Conservation (phyloP, 2,797 vertebrate genomes). For the Parambassis ranga region DNA sequence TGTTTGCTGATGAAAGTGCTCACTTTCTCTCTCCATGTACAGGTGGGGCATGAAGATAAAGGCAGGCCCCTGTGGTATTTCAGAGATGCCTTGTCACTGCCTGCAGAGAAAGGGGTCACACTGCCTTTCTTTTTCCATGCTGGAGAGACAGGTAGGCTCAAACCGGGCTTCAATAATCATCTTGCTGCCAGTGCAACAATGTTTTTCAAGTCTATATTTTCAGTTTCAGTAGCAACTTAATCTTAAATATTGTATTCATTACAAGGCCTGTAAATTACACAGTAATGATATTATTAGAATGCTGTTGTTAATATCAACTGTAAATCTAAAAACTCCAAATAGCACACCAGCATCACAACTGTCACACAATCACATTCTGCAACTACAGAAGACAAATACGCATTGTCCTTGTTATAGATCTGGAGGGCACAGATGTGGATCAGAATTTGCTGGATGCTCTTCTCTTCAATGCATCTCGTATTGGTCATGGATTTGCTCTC, state of each 20-base stretch:
- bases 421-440: conserved; percentile 72
- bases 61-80: conserved; percentile 87
- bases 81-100: conserved; percentile 83
- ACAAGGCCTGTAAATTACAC: no score
- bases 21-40: not conserved
- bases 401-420: conserved; percentile 39
- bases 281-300: no score
- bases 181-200: not conserved
- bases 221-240: no score
- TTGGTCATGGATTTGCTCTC: conserved; percentile 91
- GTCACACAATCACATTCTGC: no score
- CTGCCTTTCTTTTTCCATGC: conserved; percentile 93
- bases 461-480: conserved; percentile 88
- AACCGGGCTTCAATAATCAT: no score
- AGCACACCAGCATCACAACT: no score
- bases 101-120: conserved; percentile 67
- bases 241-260: no score
- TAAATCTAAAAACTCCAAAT: no score
- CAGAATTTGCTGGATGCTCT: conserved; percentile 89
- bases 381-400: no score
- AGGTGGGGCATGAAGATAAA: conserved; percentile 89
- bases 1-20: not conserved
- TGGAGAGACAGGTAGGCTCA: conserved; percentile 89
- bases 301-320: no score
- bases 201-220: not conserved